Evolutionary conservation across 2,113 vertebrate genomes (phyloP), one percentile per base, ranked within the genome.

Genomic region (Sinocyclocheilus maitianheensis): DNA sequence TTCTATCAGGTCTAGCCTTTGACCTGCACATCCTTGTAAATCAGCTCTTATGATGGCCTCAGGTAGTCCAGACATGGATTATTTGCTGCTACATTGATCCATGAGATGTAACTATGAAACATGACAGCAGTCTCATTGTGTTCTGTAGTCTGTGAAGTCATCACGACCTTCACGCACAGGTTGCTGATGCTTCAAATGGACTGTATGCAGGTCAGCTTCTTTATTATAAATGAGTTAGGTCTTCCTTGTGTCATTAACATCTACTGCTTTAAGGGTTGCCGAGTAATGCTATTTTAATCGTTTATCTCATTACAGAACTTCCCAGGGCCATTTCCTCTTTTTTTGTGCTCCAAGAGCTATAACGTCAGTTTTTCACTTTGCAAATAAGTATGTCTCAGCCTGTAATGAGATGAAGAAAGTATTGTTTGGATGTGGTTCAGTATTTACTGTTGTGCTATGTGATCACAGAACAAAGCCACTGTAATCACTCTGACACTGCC

Each of bases 21-120:
- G 43, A 75, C 72, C 72, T 75, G 72, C 13, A 14, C 40, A 75
- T 24, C 43, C 37, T 40, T 72, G 69, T 40, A 72, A 43, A 72
- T 43, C 34, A 72, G 69, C 18, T 72, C 69, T 72, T 72, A 37
- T 72, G 30, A 34, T 34, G 30, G 69, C 69, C 69, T 72, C 69
- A 72, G 37, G 37, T 75, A 22, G 11, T 75, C 43, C 43, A 75
- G 11, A 48, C 43, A 75, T 72, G 22, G 72, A 48, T 46, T 24
- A 24, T 48, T 48, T 48, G 20, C 6, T 24, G 55, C 58, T 24
- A 43, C 11, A 58, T 80, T 80, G 20, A 43, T 63, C 34, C 22
- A 62, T 80, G 55, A 40, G 77, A 79, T 60, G 53, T 46, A 10
- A 26, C 58, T 65, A 40, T 79, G 26, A 79, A 58, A 62, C 22